These are phyloP conservation scores for Meloe dianella DNA, from an alignment of 2,888 invertebrate genomes.

Conservation along the genomic window DNA sequence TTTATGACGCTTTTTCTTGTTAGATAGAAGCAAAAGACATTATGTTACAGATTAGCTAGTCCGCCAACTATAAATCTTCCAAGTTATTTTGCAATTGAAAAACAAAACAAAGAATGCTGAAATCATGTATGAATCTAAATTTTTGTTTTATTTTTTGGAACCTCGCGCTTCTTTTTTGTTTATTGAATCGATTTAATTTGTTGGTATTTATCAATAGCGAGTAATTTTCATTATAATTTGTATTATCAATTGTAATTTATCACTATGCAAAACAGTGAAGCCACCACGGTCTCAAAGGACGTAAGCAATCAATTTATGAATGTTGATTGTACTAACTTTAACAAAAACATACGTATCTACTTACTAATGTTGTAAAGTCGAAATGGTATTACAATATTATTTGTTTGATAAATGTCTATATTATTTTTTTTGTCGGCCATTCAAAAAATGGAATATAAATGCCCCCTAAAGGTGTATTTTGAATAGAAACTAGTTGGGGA, in stretches of 20 bases:
- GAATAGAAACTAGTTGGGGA: conserved; percentile 8
- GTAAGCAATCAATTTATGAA: conserved; percentile 46
- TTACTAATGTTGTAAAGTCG: conserved; percentile 11
- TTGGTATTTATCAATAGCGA: not conserved
- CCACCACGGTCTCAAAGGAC: conserved; percentile 45
- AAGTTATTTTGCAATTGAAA: too few species aligned
- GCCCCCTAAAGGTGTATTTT: conserved; percentile 9
- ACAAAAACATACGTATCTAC: conserved; percentile 41
- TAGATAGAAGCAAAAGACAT: too few species aligned
- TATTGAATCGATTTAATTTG: not conserved
- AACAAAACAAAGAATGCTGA: too few species aligned
- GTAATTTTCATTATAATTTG: conserved; percentile 38
- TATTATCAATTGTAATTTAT: conserved; percentile 47
- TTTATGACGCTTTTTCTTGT: too few species aligned
- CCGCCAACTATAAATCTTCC: too few species aligned
- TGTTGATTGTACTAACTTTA: conserved; percentile 37
- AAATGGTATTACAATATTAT: conserved; percentile 15
- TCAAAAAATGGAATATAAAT: conserved; percentile 11
- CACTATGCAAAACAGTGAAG: conserved; percentile 47
- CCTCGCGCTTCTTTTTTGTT: too few species aligned
- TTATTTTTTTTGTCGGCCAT: conserved; percentile 1
- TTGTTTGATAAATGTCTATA: conserved; percentile 28
- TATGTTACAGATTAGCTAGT: too few species aligned
- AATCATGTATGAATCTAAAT: too few species aligned
- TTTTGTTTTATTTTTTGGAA: too few species aligned